Conservation (phyloP, 2,888 invertebrate genomes). For the Cantharis rufa region DNA sequence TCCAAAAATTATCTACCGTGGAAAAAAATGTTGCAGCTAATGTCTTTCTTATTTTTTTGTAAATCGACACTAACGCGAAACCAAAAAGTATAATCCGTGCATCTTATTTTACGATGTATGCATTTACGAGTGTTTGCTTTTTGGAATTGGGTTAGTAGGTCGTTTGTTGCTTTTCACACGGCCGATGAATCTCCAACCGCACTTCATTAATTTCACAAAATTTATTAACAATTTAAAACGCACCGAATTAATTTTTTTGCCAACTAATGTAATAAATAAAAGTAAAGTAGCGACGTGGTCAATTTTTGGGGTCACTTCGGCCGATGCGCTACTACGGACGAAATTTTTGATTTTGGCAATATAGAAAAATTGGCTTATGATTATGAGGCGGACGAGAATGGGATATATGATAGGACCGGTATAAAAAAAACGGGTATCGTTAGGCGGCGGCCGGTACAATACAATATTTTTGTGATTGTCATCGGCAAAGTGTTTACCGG, state of each 20-base stretch:
- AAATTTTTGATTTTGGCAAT: too few species aligned
- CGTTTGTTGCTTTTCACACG: constrained; percentile 20
- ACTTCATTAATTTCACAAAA: constrained; percentile 1
- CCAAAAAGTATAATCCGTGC: constrained; percentile 13
- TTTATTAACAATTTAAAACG: not conserved
- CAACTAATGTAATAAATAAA: not conserved
- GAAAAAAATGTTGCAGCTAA: not conserved
- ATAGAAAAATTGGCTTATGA: too few species aligned
- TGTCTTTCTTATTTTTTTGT: not conserved
- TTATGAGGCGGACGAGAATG: not conserved
- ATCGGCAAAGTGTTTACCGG: too few species aligned
- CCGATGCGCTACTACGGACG: too few species aligned
- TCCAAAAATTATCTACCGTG: too few species aligned
- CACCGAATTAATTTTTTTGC: not conserved
- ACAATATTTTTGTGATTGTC: too few species aligned
- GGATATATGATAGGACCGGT: not conserved
- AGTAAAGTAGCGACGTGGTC: not conserved
- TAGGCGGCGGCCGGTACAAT: too few species aligned
- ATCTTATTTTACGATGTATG: constrained; percentile 32
- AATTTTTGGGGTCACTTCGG: not conserved
- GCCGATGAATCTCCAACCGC: not conserved
- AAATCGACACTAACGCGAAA: not conserved
- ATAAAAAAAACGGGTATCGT: too few species aligned
- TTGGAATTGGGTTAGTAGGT: constrained; percentile 46
- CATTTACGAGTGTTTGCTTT: constrained; percentile 44